These are phyloP conservation scores for Sericinus montela DNA, from an alignment of 2,888 invertebrate genomes.

Conservation along the genomic window DNA sequence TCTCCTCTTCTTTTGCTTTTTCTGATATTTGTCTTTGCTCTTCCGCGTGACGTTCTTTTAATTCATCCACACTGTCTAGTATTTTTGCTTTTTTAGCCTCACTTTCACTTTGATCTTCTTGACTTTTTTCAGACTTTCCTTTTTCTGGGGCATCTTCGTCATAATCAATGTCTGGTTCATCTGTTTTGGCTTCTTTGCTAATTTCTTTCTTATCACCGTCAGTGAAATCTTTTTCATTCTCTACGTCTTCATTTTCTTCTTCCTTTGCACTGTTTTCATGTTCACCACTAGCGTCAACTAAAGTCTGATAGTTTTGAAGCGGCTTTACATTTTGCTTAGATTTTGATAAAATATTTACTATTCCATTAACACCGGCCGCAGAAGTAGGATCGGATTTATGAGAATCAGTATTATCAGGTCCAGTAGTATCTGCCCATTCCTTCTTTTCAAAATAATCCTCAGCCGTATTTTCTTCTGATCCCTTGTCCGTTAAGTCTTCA, in stretches of 20 bases:
- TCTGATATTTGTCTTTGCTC: conserved; percentile 60
- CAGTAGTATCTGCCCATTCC: conserved; percentile 57
- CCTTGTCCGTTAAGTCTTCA: conserved; percentile 57
- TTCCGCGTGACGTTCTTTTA: conserved; percentile 57
- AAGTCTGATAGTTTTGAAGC: conserved; percentile 17
- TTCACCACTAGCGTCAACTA: conserved; percentile 17
- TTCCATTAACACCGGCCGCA: conserved; percentile 58
- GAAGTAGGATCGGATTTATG: conserved; percentile 34
- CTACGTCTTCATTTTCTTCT: conserved; percentile 23
- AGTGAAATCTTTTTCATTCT: conserved; percentile 17
- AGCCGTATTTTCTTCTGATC: conserved; percentile 48
- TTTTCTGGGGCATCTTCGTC: conserved; percentile 41
- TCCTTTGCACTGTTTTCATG: conserved; percentile 21
- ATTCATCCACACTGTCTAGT: conserved; percentile 56
- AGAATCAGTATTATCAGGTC: conserved; percentile 22
- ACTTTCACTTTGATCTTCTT: conserved; percentile 47
- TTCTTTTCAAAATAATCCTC: conserved; percentile 65
- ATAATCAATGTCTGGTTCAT: conserved; percentile 43
- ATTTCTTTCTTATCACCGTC: conserved; percentile 20
- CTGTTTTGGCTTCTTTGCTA: conserved; percentile 21
- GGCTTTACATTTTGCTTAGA: conserved; percentile 25
- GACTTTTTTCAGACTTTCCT: conserved; percentile 27
- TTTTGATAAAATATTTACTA: conserved; percentile 55
- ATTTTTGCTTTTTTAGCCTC: conserved; percentile 59
- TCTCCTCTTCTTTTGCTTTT: conserved; percentile 59